Conservation (phyloP, 1,140 invertebrate species). For the Drosophila aff. region DNA sequence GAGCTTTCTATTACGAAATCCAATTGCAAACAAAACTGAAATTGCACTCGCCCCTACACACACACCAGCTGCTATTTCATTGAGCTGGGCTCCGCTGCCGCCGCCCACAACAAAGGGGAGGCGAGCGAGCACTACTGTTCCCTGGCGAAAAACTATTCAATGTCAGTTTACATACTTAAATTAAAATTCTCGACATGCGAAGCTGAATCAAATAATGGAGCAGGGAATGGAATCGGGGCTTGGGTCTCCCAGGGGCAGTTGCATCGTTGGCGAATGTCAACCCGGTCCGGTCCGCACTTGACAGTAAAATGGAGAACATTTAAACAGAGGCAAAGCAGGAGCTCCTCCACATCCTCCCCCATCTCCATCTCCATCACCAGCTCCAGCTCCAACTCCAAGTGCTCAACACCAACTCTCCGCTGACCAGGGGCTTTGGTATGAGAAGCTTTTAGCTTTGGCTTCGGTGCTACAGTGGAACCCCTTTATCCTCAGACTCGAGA, state of each 20-base stretch:
- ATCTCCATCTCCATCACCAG: neutral
- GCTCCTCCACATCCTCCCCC: slow-evolving; percentile 7
- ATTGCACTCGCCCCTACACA: slow-evolving; percentile 45
- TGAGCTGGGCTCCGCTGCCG: slow-evolving; percentile 18
- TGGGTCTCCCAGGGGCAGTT: slow-evolving; percentile 48
- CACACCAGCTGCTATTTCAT: slow-evolving; percentile 23
- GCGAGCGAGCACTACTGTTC: slow-evolving; percentile 22
- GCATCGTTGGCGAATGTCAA: slow-evolving; percentile 74
- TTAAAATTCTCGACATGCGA: slow-evolving; percentile 77
- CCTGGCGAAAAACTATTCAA: slow-evolving; percentile 74
- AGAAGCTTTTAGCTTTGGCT: slow-evolving; percentile 42
- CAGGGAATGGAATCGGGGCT: slow-evolving; percentile 5
- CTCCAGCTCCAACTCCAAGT: slow-evolving; percentile 24
- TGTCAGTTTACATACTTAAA: slow-evolving; percentile 84
- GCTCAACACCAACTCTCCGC: slow-evolving; percentile 44
- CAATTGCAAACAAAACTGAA: slow-evolving; percentile 74
- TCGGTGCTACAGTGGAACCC: slow-evolving; percentile 25
- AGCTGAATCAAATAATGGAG: slow-evolving; percentile 35
- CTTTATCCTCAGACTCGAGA: slow-evolving; percentile 34
- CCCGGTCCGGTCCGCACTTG: slow-evolving; percentile 69
- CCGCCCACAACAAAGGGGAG: slow-evolving; percentile 65
- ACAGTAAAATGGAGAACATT: slow-evolving; percentile 83
- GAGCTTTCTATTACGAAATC: slow-evolving; percentile 65
- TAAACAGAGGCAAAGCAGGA: slow-evolving; percentile 60
- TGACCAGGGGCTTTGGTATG: slow-evolving; percentile 31